These are phyloP conservation scores for Zaprionus lineosus DNA, from an alignment of 2,888 invertebrate species.

Conservation along the genomic window DNA sequence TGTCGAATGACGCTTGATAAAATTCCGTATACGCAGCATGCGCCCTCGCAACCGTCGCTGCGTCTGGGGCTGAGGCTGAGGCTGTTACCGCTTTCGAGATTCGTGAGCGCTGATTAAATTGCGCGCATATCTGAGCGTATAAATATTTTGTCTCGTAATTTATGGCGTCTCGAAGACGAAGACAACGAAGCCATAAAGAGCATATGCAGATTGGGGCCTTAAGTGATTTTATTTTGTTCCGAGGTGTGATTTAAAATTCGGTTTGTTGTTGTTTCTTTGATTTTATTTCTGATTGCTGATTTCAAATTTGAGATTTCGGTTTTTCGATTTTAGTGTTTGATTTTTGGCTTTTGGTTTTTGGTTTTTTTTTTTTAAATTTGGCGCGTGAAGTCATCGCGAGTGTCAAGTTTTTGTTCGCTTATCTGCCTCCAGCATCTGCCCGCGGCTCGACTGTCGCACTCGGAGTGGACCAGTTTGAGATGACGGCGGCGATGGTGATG, in stretches of 20 bases:
- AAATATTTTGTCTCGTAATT: slow-evolving; percentile 45
- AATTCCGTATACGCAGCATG: slow-evolving; percentile 64
- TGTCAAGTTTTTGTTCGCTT: slow-evolving; percentile 25
- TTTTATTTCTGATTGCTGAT: slow-evolving; percentile 17
- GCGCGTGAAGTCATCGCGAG: slow-evolving; percentile 63
- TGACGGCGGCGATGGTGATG: slow-evolving; percentile 28
- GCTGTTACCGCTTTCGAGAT: slow-evolving; percentile 54
- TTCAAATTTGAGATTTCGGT: slow-evolving; percentile 26
- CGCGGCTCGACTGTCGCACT: slow-evolving; percentile 21
- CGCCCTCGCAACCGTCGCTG: slow-evolving; percentile 12
- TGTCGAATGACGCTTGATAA: slow-evolving; percentile 50
- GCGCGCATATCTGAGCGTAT: slow-evolving; percentile 44
- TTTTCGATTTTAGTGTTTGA: too few species aligned
- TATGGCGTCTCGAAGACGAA: slow-evolving; percentile 44
- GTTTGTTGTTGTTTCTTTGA: slow-evolving; percentile 36
- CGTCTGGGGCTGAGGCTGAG: too few species aligned
- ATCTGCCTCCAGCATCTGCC: slow-evolving; percentile 34
- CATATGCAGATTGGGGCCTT: slow-evolving; percentile 50
- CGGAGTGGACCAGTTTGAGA: slow-evolving; percentile 66
- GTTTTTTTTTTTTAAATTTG: slow-evolving; percentile 34
- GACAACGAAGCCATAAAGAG: slow-evolving; percentile 25
- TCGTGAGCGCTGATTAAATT: slow-evolving; percentile 48
- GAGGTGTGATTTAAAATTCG: slow-evolving; percentile 59
- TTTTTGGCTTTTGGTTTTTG: slow-evolving; percentile 18
- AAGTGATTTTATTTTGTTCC: slow-evolving; percentile 53